Evolutionary conservation across 2,113 vertebrate genomes (phyloP).

Genomic region (Myocastor coypus): DNA sequence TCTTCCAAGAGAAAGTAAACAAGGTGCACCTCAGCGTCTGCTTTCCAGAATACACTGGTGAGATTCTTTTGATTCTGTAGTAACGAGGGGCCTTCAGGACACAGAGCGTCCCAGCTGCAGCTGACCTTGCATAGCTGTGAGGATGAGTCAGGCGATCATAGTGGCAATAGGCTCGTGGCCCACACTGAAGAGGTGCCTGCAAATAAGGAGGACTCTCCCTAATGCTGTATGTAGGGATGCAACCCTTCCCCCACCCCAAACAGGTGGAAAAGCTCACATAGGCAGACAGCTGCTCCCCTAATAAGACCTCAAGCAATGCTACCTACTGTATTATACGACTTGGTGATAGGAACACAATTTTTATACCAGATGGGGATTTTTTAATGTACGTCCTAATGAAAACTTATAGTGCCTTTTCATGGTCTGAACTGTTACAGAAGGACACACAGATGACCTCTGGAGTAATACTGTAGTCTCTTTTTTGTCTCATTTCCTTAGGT

Average conservation of each 20-base stretch:
- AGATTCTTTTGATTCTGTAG: conserved; percentile 11
- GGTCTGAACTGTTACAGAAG: not conserved
- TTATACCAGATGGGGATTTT: not conserved
- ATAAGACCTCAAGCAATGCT: not conserved
- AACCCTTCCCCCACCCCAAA: not conserved
- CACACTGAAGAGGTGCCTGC: not conserved
- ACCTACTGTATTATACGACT: not conserved
- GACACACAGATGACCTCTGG: not conserved
- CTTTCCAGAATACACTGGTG: conserved; percentile 89
- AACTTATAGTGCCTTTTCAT: not conserved
- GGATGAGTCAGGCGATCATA: not conserved
- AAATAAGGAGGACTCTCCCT: not conserved
- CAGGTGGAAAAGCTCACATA: not conserved
- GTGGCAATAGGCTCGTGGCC: not conserved
- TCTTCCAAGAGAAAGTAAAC: conserved; percentile 88
- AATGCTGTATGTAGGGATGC: not conserved
- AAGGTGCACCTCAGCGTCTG: conserved; percentile 88
- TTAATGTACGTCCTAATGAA: not conserved
- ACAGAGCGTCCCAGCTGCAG: not conserved
- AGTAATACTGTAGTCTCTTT: not conserved
- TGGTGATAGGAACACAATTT: not conserved
- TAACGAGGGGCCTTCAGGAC: not conserved
- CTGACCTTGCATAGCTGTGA: not conserved
- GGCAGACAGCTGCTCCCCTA: not conserved
- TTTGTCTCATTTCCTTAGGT: not conserved